phyloP scores from a whole-genome alignment of 2,113 vertebrate genomes.

The Sinocyclocheilus anophthalmus region DNA sequence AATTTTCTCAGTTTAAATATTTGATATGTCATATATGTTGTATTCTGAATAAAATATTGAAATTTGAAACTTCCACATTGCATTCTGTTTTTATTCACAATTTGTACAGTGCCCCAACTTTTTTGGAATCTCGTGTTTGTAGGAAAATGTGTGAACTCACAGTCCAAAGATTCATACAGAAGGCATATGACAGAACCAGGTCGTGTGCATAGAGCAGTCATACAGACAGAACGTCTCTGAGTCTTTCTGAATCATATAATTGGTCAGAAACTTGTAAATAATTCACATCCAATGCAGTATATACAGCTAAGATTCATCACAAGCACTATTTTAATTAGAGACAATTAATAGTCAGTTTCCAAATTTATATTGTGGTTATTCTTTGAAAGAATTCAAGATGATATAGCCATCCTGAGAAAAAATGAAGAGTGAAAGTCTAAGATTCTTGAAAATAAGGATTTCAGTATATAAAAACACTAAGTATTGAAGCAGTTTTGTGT shows the following conservation, averaged over 20 bases:
- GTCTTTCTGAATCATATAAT: not conserved
- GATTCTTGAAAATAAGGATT: not conserved
- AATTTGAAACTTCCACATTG: too few species aligned
- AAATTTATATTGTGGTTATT: not conserved
- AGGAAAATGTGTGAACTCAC: too few species aligned
- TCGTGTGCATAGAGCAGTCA: not conserved
- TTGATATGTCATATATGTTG: too few species aligned
- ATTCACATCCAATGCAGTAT: not conserved
- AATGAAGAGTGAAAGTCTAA: not conserved
- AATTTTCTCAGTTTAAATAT: too few species aligned
- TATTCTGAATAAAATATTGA: too few species aligned
- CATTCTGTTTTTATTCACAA: too few species aligned
- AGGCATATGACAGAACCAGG: conserved; percentile 6
- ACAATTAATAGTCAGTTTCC: not conserved
- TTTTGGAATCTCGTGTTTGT: too few species aligned
- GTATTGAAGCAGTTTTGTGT: not conserved
- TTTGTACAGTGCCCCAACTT: too few species aligned
- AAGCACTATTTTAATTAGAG: not conserved
- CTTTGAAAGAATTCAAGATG: not conserved
- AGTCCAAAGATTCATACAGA: too few species aligned
- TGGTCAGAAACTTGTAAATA: not conserved
- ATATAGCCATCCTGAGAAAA: not conserved
- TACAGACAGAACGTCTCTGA: not conserved
- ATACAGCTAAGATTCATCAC: not conserved
- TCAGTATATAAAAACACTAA: not conserved